Conservation (phyloP, 2,797 vertebrate species). For the Orientallactaga sibirica region DNA sequence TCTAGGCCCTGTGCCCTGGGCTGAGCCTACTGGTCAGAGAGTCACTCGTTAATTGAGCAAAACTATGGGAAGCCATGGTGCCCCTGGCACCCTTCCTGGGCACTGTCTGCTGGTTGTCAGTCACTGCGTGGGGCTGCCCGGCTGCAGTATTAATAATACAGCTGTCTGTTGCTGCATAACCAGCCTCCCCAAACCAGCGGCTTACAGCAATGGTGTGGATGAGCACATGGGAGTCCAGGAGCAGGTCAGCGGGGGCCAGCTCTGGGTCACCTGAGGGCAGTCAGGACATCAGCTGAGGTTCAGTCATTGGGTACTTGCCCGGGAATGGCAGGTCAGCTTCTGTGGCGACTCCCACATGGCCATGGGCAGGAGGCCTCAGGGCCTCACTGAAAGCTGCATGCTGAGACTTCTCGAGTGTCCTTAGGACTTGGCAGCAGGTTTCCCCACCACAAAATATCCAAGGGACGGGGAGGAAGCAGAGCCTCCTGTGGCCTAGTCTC, state of each 20-base stretch:
- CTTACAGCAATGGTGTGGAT: neutral
- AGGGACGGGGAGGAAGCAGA: neutral
- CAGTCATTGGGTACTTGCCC: neutral
- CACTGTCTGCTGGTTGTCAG: fast-evolving
- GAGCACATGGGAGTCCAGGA: neutral
- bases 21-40: neutral
- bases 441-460: fast-evolving
- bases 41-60: neutral
- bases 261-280: neutral
- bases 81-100: neutral
- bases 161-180: fast-evolving
- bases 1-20: fast-evolving
- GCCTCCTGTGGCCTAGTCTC: fast-evolving
- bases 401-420: neutral
- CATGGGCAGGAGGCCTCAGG: neutral
- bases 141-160: fast-evolving
- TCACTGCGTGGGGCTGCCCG: fast-evolving
- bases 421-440: fast-evolving
- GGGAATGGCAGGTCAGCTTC: fast-evolving
- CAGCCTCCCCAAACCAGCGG: no score
- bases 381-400: neutral
- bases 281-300: neutral
- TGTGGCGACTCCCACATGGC: neutral
- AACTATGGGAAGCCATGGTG: neutral
- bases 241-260: neutral